phyloP scores from a whole-genome alignment of 37 sponge, comb jelly and placozoan species.

The Aplysina aerophoba region DNA sequence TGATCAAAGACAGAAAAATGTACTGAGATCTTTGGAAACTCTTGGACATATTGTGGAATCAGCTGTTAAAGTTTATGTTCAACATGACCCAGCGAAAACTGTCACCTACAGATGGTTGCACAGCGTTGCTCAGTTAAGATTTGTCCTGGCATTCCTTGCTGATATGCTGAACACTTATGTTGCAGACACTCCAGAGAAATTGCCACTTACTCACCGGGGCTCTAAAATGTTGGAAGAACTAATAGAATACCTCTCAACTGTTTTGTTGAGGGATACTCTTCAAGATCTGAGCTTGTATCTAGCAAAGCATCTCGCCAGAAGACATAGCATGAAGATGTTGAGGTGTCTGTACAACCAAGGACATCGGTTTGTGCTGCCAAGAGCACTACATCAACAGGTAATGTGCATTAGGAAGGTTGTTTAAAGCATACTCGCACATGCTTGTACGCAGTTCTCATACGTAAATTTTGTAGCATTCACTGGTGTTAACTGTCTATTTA shows the following conservation, averaged over 20 bases:
- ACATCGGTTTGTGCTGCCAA: slow-evolving; percentile 1
- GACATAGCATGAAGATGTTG: slow-evolving; percentile 55
- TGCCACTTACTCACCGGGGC: slow-evolving; percentile 22
- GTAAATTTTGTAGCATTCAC: too few species aligned
- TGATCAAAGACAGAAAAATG: background rate
- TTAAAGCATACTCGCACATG: too few species aligned
- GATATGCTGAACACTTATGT: slow-evolving; percentile 25
- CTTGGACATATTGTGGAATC: slow-evolving; percentile 12
- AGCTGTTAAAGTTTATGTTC: background rate
- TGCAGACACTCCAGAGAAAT: background rate
- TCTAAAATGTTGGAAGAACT: slow-evolving; percentile 29
- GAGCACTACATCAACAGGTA: background rate
- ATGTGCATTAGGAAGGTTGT: too few species aligned
- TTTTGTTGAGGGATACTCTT: slow-evolving; percentile 11
- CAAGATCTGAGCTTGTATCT: slow-evolving; percentile 43
- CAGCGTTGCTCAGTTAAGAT: slow-evolving; percentile 58
- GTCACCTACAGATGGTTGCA: slow-evolving; percentile 46
- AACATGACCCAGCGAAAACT: background rate
- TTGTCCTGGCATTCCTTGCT: slow-evolving; percentile 49
- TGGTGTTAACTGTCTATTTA: too few species aligned
- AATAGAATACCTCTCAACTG: slow-evolving; percentile 6
- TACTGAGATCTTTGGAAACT: background rate
- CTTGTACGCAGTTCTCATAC: too few species aligned
- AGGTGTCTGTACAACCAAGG: slow-evolving; percentile 31
- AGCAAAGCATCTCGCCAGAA: slow-evolving; percentile 63